Percentiles rank a stretch among this genome's conserved stretches.
phyloP scores from a whole-genome alignment of 2,797 vertebrate species.

The Hemibagrus guttatus region DNA sequence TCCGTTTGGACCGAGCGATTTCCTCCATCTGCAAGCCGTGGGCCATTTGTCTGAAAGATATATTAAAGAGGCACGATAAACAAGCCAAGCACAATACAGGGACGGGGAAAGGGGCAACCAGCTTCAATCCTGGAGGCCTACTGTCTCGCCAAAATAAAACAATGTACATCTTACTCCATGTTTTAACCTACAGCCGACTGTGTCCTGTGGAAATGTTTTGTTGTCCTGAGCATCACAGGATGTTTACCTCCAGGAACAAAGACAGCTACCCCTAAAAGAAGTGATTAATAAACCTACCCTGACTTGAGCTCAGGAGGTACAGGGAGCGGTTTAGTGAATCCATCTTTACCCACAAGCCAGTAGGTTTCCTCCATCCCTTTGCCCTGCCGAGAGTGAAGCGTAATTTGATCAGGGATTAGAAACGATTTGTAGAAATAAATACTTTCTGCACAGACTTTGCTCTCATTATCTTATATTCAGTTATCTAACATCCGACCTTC shows the following conservation, averaged over 20 bases:
- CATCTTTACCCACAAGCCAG: conserved; percentile 77
- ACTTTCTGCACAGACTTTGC: background rate
- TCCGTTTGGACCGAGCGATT: conserved; percentile 79
- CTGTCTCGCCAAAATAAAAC: background rate
- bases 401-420: background rate
- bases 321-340: conserved; percentile 77
- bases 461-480: background rate
- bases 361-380: conserved; percentile 80
- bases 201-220: background rate
- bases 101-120: conserved; percentile 17
- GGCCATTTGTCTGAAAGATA: conserved; percentile 73
- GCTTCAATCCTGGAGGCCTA: conserved; percentile 24
- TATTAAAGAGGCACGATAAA: conserved; percentile 56
- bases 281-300: conserved; percentile 61
- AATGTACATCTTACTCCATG: background rate
- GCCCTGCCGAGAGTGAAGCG: conserved; percentile 60
- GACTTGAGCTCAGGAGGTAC: conserved; percentile 67
- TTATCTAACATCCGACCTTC: background rate
- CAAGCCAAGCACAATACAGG: conserved; percentile 45
- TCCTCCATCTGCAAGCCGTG: conserved; percentile 83
- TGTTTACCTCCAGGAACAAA: conserved; percentile 33
- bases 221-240: background rate
- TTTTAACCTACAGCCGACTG: background rate
- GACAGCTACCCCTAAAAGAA: conserved; percentile 18
- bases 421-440: background rate